These are phyloP conservation scores for Yponomeuta cagnagella DNA, from an alignment of 2,888 invertebrate genomes.

Conservation along the genomic window DNA sequence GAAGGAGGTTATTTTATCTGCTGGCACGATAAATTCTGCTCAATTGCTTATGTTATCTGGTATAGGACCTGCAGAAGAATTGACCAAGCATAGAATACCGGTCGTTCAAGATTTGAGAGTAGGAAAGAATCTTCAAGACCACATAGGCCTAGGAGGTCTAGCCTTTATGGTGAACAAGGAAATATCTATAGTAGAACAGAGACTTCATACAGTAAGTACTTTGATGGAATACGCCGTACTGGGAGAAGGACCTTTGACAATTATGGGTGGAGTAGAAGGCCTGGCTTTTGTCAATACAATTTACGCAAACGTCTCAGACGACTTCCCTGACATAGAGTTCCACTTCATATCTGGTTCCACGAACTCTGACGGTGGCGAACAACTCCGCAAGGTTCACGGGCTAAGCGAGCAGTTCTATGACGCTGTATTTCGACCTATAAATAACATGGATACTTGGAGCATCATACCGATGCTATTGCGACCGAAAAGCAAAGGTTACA, in stretches of 20 bases:
- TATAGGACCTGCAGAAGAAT: constrained; percentile 83
- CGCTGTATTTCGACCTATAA: constrained; percentile 83
- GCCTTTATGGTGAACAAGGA: constrained; percentile 87
- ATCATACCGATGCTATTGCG: constrained; percentile 89
- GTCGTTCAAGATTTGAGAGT: constrained; percentile 88
- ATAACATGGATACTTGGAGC: constrained; percentile 87
- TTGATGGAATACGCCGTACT: constrained; percentile 89
- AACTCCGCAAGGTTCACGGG: constrained; percentile 87
- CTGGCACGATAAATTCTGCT: constrained; percentile 94
- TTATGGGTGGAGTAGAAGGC: constrained; percentile 92
- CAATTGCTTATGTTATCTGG: constrained; percentile 96
- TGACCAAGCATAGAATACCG: constrained; percentile 84
- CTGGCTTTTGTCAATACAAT: constrained; percentile 93
- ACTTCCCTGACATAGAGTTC: constrained; percentile 93
- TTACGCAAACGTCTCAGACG: constrained; percentile 84
- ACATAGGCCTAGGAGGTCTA: constrained; percentile 89
- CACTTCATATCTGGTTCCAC: constrained; percentile 92
- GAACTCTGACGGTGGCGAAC: constrained; percentile 89
- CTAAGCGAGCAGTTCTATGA: constrained; percentile 84
- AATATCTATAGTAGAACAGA: constrained; percentile 86
- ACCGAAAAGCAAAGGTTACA: constrained; percentile 87
- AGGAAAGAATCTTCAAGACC: constrained; percentile 92
- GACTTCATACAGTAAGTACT: constrained; percentile 86
- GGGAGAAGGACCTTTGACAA: constrained; percentile 89
- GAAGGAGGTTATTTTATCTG: constrained; percentile 92